A percentile compares a stretch with the other conserved stretches of the same genome.
Conservation (phyloP, 92 coral and sea anemone genomes). For the Paramuricea clavata region DNA sequence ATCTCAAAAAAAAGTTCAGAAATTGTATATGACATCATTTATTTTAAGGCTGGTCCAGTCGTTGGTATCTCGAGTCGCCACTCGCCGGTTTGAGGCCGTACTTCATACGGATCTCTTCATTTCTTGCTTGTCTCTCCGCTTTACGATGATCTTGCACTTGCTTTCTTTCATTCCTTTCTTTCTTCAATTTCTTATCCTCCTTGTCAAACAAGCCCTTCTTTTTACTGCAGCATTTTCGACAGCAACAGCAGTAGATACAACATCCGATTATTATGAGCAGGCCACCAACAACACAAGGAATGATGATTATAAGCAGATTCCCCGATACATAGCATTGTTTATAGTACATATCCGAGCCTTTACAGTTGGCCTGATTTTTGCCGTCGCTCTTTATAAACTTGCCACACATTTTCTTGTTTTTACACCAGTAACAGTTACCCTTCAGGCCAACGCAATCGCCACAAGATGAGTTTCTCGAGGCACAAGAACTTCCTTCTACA, state of each 20-base stretch:
- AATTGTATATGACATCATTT: background rate
- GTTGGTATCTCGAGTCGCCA: conserved; percentile 80
- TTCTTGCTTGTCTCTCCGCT: conserved; percentile 81
- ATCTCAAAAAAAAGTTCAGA: background rate
- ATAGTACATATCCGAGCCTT: conserved; percentile 81
- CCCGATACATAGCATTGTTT: conserved; percentile 88
- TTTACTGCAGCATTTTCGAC: conserved; percentile 84
- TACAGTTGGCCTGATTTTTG: conserved; percentile 80
- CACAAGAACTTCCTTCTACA: conserved; percentile 40
- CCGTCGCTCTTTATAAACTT: conserved; percentile 81
- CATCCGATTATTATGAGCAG: conserved; percentile 85
- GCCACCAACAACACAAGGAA: conserved; percentile 80
- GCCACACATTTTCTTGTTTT: conserved; percentile 59
- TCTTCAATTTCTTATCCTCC: conserved; percentile 86
- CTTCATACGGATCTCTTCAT: conserved; percentile 93
- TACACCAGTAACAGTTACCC: conserved; percentile 85
- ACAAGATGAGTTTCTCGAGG: conserved; percentile 72
- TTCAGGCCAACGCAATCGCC: conserved; percentile 73
- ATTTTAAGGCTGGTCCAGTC: conserved; percentile 53
- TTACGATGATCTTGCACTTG: conserved; percentile 87
- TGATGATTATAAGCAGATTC: conserved; percentile 80
- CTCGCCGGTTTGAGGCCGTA: conserved; percentile 88
- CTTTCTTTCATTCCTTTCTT: conserved; percentile 86
- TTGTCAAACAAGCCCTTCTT: conserved; percentile 86
- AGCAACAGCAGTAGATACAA: conserved; percentile 96